Conservation (phyloP, 1,140 invertebrate species). For the Drosophila guanche region DNA sequence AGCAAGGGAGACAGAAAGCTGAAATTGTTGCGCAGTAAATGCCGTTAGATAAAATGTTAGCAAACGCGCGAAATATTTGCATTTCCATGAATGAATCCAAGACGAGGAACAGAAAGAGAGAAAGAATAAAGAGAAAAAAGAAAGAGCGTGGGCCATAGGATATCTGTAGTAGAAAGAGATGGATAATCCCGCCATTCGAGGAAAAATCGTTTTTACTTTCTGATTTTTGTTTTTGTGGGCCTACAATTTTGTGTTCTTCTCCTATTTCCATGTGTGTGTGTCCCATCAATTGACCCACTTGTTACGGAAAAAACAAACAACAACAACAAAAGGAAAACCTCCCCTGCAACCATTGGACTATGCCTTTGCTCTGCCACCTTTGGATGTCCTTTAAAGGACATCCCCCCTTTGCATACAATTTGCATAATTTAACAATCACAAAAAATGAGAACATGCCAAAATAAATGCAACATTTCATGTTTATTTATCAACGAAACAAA, state of each 20-base stretch:
- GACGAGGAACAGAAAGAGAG: neutral
- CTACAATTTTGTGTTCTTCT: slow-evolving; percentile 12
- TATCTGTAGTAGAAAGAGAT: neutral
- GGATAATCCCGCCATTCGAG: slow-evolving; percentile 19
- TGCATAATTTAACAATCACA: neutral
- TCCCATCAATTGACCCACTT: slow-evolving; percentile 33
- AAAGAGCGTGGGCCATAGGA: neutral
- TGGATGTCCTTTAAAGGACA: slow-evolving; percentile 8
- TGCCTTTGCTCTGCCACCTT: neutral
- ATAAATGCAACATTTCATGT: neutral
- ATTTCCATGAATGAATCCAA: slow-evolving; percentile 60
- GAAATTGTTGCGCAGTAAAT: slow-evolving; percentile 49
- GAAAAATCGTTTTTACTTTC: slow-evolving; percentile 15
- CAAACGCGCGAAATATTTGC: slow-evolving; percentile 59
- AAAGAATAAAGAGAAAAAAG: neutral
- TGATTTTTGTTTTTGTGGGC: slow-evolving; percentile 10
- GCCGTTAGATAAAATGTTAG: slow-evolving; percentile 59
- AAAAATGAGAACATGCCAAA: neutral
- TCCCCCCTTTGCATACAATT: slow-evolving; percentile 4
- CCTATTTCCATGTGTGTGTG: slow-evolving; percentile 4
- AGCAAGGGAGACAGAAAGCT: slow-evolving; percentile 1
- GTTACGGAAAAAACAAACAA: slow-evolving; percentile 20
- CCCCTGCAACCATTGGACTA: neutral
- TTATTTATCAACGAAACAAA: too few relatives aligned
- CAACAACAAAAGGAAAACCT: slow-evolving; percentile 1